Evolutionary conservation across 2,888 invertebrate species (phyloP).

Genomic region (Drosophila emarginata): DNA sequence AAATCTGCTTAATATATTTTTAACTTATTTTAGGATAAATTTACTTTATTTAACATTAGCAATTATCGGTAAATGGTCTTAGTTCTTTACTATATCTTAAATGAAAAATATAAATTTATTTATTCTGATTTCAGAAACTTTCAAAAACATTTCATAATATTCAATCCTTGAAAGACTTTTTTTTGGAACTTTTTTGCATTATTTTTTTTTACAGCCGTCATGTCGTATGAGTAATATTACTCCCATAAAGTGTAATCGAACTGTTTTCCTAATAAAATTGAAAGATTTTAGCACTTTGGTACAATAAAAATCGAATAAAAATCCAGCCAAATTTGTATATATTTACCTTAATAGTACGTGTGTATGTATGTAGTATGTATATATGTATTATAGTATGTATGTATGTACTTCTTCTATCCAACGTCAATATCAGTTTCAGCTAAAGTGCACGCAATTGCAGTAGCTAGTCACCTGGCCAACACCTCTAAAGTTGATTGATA

Average conservation of each 20-base stretch:
- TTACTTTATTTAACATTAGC: no score
- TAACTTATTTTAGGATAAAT: no score
- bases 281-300: not conserved
- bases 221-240: not conserved
- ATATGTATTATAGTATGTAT: conserved; percentile 31
- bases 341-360: not conserved
- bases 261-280: not conserved
- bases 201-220: not conserved
- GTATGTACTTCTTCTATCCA: conserved; percentile 27
- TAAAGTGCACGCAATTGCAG: conserved; percentile 73
- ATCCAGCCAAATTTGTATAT: conserved; percentile 15
- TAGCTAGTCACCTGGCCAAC: conserved; percentile 49
- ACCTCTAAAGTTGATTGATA: conserved; percentile 75
- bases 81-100: no score
- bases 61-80: no score
- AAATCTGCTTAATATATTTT: no score
- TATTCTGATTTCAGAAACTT: not conserved
- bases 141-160: not conserved
- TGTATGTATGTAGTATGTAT: conserved; percentile 13
- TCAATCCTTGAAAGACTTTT: not conserved
- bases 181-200: not conserved
- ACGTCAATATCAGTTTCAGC: conserved; percentile 73
- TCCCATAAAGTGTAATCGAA: not conserved
- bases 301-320: conserved; percentile 6
- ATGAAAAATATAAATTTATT: no score